Percentiles rank a stretch among this genome's conserved stretches.
Evolutionary conservation across 2,113 vertebrate genomes (phyloP).

Genomic region (Sceloporus undulatus): DNA sequence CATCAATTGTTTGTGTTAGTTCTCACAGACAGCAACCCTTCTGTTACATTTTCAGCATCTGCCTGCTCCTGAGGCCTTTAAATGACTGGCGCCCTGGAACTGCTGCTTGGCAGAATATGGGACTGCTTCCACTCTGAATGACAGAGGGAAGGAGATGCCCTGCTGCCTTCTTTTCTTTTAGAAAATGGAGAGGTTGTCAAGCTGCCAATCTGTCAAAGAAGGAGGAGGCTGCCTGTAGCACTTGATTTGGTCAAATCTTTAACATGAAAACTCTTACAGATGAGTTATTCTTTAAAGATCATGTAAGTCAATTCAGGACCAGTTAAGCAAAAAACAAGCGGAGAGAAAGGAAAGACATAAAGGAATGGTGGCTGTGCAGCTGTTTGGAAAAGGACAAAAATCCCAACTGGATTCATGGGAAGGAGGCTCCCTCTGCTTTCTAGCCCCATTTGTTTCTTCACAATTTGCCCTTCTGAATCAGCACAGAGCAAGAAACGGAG

Average conservation of each 20-base stretch:
- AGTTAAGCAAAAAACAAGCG: conserved; percentile 27
- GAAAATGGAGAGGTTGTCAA: conserved; percentile 68
- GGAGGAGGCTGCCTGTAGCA: conserved; percentile 49
- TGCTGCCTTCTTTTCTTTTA: conserved; percentile 67
- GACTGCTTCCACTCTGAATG: conserved; percentile 36
- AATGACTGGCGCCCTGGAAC: not conserved
- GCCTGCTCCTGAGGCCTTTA: conserved; percentile 32
- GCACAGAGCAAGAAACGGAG: conserved; percentile 23
- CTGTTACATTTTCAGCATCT: conserved; percentile 48
- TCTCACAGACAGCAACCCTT: conserved; percentile 61
- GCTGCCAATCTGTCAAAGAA: conserved; percentile 65
- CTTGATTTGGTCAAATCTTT: conserved; percentile 59
- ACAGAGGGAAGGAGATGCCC: conserved; percentile 63
- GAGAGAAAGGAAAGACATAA: conserved; percentile 44
- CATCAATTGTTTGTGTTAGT: conserved; percentile 39
- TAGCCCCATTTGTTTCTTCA: conserved; percentile 31
- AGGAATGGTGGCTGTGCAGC: conserved; percentile 45
- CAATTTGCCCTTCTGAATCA: conserved; percentile 36
- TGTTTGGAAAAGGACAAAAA: conserved; percentile 51
- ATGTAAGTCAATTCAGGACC: conserved; percentile 43
- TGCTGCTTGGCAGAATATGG: conserved; percentile 55
- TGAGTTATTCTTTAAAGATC: conserved; percentile 60
- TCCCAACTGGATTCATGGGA: conserved; percentile 33
- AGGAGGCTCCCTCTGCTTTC: not conserved
- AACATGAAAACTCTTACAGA: conserved; percentile 65